These are phyloP conservation scores for Lycaon pictus DNA, from an alignment of 2,113 vertebrate species.

Conservation along the genomic window DNA sequence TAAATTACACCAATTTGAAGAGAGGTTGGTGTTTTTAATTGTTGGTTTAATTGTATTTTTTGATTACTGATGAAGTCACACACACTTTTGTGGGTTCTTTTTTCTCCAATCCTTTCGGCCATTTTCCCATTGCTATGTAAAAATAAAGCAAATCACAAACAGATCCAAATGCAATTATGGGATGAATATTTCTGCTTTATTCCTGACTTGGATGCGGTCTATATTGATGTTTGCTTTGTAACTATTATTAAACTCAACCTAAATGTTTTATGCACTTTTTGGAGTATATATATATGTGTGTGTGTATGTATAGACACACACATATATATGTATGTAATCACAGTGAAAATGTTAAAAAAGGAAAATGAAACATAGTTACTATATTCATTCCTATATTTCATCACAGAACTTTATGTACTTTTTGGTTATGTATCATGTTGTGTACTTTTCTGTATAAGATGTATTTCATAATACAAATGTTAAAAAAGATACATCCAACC, in stretches of 20 bases:
- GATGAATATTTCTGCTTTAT: neutral
- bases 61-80: conserved; percentile 15
- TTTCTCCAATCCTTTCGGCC: neutral
- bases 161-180: neutral
- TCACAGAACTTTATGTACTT: neutral
- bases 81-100: neutral
- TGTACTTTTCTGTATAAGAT: neutral
- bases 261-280: neutral
- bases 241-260: neutral
- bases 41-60: neutral
- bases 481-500: neutral
- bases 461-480: neutral
- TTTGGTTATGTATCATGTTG: neutral
- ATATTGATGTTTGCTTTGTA: neutral
- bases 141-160: neutral
- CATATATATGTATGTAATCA: neutral
- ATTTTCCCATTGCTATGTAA: neutral
- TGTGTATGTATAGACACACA: neutral
- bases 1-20: neutral
- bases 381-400: neutral
- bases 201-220: neutral
- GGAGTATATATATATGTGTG: neutral
- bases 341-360: neutral
- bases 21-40: neutral
- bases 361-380: conserved; percentile 16